phyloP scores from a whole-genome alignment of 2,113 vertebrate genomes.

The Embiotoca jacksoni region DNA sequence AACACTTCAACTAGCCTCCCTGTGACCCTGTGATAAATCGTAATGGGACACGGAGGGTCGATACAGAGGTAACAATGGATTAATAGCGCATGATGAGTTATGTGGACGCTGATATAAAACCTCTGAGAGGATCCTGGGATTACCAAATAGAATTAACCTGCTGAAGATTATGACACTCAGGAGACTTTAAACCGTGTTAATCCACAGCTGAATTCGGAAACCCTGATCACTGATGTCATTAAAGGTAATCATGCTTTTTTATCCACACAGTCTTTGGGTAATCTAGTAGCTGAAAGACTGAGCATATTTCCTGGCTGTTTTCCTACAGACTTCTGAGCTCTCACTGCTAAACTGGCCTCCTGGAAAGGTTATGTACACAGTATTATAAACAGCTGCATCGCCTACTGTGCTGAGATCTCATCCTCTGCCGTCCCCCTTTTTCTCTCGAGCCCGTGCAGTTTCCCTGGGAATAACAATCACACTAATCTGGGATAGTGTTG shows the following conservation, averaged over 20 bases:
- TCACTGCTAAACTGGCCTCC: slow-evolving; percentile 26
- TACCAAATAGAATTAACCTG: slow-evolving; percentile 9
- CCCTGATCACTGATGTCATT: not conserved
- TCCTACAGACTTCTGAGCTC: slow-evolving; percentile 2
- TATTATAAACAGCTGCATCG: slow-evolving; percentile 45
- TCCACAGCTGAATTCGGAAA: not conserved
- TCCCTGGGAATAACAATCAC: slow-evolving; percentile 44
- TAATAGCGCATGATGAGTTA: slow-evolving; percentile 19
- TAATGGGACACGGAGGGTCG: slow-evolving; percentile 41
- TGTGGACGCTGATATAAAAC: slow-evolving; percentile 2
- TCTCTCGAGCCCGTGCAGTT: slow-evolving; percentile 8
- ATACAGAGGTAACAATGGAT: slow-evolving; percentile 49
- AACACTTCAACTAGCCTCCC: slow-evolving; percentile 44
- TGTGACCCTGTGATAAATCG: not conserved
- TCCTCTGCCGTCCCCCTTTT: not conserved
- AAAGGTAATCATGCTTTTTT: not conserved
- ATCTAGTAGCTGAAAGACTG: not conserved
- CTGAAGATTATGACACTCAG: not conserved
- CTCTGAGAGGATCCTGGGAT: not conserved
- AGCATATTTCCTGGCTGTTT: not conserved
- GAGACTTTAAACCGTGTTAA: not conserved
- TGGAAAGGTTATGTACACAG: slow-evolving; percentile 44
- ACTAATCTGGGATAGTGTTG: slow-evolving; percentile 40
- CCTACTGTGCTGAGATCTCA: slow-evolving; percentile 48
- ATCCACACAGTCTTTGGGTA: not conserved